Conservation (phyloP, 2,113 vertebrate genomes). For the Platysternon megacephalum region DNA sequence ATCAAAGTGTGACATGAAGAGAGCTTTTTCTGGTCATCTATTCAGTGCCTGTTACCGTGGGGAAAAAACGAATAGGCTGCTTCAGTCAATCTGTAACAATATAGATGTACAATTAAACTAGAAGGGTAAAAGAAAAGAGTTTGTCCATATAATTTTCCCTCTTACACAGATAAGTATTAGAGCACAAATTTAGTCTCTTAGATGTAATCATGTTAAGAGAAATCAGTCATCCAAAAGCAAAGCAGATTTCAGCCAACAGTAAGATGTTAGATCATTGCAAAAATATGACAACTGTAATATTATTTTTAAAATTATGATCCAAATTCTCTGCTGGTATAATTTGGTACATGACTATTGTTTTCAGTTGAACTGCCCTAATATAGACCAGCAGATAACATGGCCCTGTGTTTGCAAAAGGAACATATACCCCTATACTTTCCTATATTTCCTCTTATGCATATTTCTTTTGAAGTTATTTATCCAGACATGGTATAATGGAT, state of each 20-base stretch:
- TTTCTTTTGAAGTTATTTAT: background rate
- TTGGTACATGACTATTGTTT: background rate
- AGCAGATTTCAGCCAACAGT: background rate
- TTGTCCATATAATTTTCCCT: constrained; percentile 27
- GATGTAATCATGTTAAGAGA: constrained; percentile 16
- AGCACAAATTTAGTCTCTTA: constrained; percentile 17
- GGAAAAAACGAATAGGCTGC: constrained; percentile 18
- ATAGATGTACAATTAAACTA: constrained; percentile 22
- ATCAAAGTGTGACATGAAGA: constrained; percentile 66
- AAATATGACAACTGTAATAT: background rate
- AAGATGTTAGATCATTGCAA: background rate
- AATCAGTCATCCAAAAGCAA: background rate
- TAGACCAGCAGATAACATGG: background rate
- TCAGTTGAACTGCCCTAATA: background rate
- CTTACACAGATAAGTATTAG: background rate
- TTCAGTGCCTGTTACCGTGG: constrained; percentile 28
- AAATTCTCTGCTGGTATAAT: background rate
- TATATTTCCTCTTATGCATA: background rate
- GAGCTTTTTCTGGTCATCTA: constrained; percentile 65
- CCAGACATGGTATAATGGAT: background rate
- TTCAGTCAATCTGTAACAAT: constrained; percentile 54
- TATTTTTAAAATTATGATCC: background rate
- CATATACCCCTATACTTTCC: background rate
- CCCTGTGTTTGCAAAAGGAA: background rate
- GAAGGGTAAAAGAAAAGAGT: constrained; percentile 40